These are phyloP conservation scores for Stichodactyla mertensii DNA, from an alignment of 64 coral and sea anemone genomes.

Conservation along the genomic window DNA sequence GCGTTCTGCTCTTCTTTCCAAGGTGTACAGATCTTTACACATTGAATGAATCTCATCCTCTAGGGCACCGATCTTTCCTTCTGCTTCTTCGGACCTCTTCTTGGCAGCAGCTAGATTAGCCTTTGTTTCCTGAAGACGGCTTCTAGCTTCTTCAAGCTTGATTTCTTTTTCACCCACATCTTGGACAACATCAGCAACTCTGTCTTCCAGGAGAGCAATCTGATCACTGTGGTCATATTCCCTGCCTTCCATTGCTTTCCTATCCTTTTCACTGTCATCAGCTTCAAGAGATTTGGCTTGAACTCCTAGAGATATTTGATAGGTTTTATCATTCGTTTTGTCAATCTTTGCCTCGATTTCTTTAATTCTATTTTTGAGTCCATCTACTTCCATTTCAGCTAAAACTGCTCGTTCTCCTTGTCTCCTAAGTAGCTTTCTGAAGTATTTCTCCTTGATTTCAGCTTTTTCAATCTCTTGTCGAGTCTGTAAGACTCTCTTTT, in stretches of 20 bases:
- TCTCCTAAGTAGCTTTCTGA: conserved; percentile 19
- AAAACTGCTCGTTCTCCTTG: conserved; percentile 40
- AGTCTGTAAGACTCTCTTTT: conserved; percentile 45
- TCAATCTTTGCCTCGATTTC: conserved; percentile 20
- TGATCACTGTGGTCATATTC: conserved; percentile 50
- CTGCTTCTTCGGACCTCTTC: conserved; percentile 25
- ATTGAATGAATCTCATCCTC: conserved; percentile 29
- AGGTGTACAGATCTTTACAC: conserved; percentile 23
- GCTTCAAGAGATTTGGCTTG: conserved; percentile 33
- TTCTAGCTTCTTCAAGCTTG: conserved; percentile 34
- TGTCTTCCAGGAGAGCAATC: conserved; percentile 36
- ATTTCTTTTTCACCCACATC: conserved; percentile 38
- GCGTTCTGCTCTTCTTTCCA: conserved; percentile 32
- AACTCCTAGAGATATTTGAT: conserved; percentile 7
- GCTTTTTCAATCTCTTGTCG: conserved; percentile 37
- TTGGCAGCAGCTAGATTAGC: conserved; percentile 18
- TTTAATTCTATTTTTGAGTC: conserved; percentile 35
- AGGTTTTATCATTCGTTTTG: background rate
- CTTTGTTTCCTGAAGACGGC: conserved; percentile 9
- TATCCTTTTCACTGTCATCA: conserved; percentile 58
- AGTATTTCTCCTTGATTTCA: conserved; percentile 41
- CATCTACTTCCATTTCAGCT: conserved; percentile 43
- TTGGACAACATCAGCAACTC: conserved; percentile 32
- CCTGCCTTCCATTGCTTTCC: conserved; percentile 49
- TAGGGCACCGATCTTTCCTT: conserved; percentile 35